Percentiles rank a stretch among this genome's conserved stretches.
These are phyloP conservation scores for Dissostichus mawsoni DNA, from an alignment of 2,113 vertebrate genomes.

Conservation along the genomic window DNA sequence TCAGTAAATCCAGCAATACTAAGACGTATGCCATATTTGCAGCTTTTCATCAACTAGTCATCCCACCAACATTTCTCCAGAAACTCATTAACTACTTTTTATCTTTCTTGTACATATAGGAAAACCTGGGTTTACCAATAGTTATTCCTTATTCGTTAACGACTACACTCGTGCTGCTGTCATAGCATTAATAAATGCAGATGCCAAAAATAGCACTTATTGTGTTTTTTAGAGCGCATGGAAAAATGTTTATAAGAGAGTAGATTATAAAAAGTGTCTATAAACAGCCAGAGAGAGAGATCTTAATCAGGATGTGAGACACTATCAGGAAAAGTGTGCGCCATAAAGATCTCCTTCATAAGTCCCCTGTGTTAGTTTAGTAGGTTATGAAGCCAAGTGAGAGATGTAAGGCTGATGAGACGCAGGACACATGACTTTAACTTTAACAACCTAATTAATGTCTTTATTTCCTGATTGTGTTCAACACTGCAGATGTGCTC, in stretches of 20 bases:
- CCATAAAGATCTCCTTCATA: slow-evolving; percentile 24
- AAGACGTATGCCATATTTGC: no score
- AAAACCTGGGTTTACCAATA: neutral
- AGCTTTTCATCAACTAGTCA: neutral
- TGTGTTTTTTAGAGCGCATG: slow-evolving; percentile 18
- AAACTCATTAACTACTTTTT: neutral
- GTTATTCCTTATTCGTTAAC: neutral
- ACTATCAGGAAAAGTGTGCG: slow-evolving; percentile 25
- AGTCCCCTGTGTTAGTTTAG: slow-evolving; percentile 51
- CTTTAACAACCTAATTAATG: slow-evolving; percentile 28
- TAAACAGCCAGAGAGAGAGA: slow-evolving; percentile 15
- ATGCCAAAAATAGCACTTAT: neutral
- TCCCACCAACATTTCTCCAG: neutral
- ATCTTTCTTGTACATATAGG: neutral
- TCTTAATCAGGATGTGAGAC: slow-evolving; percentile 21
- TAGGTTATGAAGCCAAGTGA: slow-evolving; percentile 48
- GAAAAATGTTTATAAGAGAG: slow-evolving; percentile 26
- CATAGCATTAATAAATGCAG: neutral
- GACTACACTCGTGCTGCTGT: neutral
- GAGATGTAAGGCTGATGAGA: slow-evolving; percentile 28
- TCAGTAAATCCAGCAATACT: neutral
- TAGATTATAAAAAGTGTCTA: slow-evolving; percentile 31
- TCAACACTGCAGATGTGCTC: slow-evolving; percentile 23
- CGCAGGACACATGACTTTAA: slow-evolving; percentile 20
- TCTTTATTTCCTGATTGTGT: slow-evolving; percentile 22